Evolutionary conservation across 2,888 invertebrate species (phyloP).

Genomic region (Drosophila mimica): DNA sequence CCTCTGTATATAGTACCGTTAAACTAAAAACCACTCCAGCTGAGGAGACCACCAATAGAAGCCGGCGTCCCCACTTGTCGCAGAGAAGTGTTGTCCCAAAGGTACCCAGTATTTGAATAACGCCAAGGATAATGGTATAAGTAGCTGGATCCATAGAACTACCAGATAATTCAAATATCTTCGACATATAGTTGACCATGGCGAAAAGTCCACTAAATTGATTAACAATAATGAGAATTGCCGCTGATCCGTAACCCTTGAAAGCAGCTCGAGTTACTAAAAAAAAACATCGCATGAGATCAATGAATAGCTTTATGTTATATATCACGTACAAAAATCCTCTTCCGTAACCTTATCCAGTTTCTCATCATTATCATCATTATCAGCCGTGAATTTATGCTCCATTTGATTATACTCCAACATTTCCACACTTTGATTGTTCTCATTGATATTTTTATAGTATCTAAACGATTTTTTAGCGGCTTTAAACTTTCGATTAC

Average conservation of each 20-base stretch:
- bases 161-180: constrained; percentile 77
- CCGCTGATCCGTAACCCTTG: constrained; percentile 67
- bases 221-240: constrained; percentile 71
- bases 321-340: constrained; percentile 71
- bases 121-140: constrained; percentile 81
- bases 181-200: constrained; percentile 82
- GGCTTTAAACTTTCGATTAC: constrained; percentile 55
- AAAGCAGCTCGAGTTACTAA: constrained; percentile 69
- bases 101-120: constrained; percentile 80
- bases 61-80: constrained; percentile 80
- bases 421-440: constrained; percentile 21
- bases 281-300: constrained; percentile 27
- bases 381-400: constrained; percentile 50
- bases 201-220: constrained; percentile 81
- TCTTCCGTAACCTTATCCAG: constrained; percentile 31
- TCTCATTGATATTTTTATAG: constrained; percentile 76
- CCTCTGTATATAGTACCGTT: constrained; percentile 45
- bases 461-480: constrained; percentile 80
- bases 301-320: no score
- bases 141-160: constrained; percentile 78
- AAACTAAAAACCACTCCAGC: constrained; percentile 75
- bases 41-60: constrained; percentile 77
- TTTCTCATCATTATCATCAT: constrained; percentile 29
- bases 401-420: constrained; percentile 67
- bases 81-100: constrained; percentile 75